These are phyloP conservation scores for Urophycis tenuis DNA, from an alignment of 2,797 vertebrate genomes.

Conservation along the genomic window DNA sequence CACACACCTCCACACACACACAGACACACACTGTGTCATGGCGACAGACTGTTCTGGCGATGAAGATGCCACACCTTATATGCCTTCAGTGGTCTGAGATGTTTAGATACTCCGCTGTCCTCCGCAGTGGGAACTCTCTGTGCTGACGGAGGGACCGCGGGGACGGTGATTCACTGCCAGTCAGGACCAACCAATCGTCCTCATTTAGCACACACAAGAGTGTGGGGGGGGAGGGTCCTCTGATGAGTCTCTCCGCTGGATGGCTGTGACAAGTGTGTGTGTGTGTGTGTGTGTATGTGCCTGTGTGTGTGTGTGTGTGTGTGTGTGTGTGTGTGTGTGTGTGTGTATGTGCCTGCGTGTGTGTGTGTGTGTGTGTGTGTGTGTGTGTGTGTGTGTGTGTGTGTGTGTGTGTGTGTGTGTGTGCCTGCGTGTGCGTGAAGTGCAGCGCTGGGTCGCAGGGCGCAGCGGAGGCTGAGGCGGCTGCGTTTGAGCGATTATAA, in stretches of 20 bases:
- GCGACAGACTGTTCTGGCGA: background rate
- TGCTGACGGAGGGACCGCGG: conserved; percentile 41
- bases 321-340: too few species aligned
- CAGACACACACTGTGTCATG: background rate
- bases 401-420: too few species aligned
- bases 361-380: too few species aligned
- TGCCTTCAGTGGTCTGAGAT: conserved; percentile 51
- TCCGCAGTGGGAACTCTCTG: conserved; percentile 43
- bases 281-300: too few species aligned
- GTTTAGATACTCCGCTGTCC: conserved; percentile 63
- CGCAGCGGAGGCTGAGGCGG: conserved; percentile 50
- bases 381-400: too few species aligned
- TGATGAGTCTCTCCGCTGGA: background rate
- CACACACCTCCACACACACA: too few species aligned
- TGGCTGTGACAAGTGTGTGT: too few species aligned
- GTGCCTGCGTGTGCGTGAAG: too few species aligned
- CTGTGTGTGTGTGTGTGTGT: too few species aligned
- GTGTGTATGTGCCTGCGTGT: too few species aligned
- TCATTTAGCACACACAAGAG: background rate
- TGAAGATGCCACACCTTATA: background rate
- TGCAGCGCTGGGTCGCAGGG: conserved; percentile 45
- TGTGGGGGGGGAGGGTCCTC: background rate
- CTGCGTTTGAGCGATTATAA: conserved; percentile 75
- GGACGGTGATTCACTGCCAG: conserved; percentile 49
- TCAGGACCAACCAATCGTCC: conserved; percentile 24